Evolutionary conservation across 2,797 vertebrate genomes (phyloP).

Genomic region (Orestias chungarensis): DNA sequence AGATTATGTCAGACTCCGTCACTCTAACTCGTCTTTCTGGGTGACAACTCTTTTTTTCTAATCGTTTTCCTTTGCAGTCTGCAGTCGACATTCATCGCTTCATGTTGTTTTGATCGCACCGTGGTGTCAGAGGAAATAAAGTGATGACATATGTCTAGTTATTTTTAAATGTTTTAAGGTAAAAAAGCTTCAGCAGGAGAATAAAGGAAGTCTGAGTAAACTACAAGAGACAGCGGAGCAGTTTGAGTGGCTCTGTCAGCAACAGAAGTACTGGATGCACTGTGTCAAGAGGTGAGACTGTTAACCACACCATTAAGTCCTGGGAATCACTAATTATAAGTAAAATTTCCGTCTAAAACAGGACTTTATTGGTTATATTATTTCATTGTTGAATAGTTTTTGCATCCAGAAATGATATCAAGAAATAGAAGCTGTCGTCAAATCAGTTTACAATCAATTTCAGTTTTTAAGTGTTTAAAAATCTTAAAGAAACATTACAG

Average conservation of each 20-base stretch:
- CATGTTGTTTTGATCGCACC: slow-evolving; percentile 24
- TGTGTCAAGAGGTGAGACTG: slow-evolving; percentile 74
- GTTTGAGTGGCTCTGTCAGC: slow-evolving; percentile 82
- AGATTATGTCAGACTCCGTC: slow-evolving; percentile 14
- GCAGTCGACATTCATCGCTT: neutral
- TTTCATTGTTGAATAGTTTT: neutral
- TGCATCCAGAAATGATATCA: neutral
- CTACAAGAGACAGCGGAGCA: slow-evolving; percentile 77
- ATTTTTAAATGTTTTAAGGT: slow-evolving; percentile 48
- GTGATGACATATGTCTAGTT: neutral
- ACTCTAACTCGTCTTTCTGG: slow-evolving; percentile 29
- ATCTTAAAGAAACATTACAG: neutral
- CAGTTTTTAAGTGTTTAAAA: neutral
- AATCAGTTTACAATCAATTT: too few relatives aligned
- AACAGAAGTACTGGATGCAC: slow-evolving; percentile 80
- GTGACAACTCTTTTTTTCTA: slow-evolving; percentile 10
- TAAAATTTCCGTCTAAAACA: neutral
- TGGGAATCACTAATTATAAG: neutral
- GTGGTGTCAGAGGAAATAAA: neutral
- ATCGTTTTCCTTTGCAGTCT: slow-evolving; percentile 11
- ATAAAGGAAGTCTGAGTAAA: slow-evolving; percentile 71
- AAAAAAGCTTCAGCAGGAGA: slow-evolving; percentile 68
- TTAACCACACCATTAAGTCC: neutral
- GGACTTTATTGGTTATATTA: neutral
- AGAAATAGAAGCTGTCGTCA: neutral